A percentile compares a stretch with the other conserved stretches of the same genome.
These are phyloP conservation scores for Triplophysa siluroides DNA, from an alignment of 2,113 vertebrate species.

Conservation along the genomic window DNA sequence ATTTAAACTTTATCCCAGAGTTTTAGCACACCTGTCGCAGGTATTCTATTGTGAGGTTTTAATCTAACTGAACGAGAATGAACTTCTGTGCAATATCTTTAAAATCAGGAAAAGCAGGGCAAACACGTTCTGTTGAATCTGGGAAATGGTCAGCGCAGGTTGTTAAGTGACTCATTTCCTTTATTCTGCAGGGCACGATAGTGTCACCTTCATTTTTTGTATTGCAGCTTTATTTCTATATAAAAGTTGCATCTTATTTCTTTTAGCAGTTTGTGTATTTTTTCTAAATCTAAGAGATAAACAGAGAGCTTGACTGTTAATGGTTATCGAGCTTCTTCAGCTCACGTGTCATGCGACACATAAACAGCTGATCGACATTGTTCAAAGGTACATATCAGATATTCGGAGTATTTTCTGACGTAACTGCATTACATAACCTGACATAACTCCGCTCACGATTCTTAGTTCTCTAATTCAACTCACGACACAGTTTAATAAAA, in stretches of 20 bases:
- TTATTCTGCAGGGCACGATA: not conserved
- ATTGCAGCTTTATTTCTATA: not conserved
- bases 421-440: not conserved
- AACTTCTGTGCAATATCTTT: not conserved
- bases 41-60: too few relatives aligned
- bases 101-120: constrained; percentile 22
- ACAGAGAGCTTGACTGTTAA: not conserved
- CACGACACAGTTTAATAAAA: not conserved
- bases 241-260: not conserved
- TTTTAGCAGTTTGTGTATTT: not conserved
- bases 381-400: constrained; percentile 65
- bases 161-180: not conserved
- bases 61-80: not conserved
- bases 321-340: not conserved
- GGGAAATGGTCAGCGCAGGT: not conserved
- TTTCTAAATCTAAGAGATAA: not conserved
- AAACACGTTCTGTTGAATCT: not conserved
- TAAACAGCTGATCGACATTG: not conserved
- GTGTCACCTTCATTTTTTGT: not conserved
- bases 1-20: too few relatives aligned
- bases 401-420: constrained; percentile 49
- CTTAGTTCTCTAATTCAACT: not conserved
- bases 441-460: not conserved
- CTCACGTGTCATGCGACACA: not conserved
- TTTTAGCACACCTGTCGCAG: not conserved